Conservation (phyloP, 2,888 invertebrate genomes). For the Andrena flavipes region DNA sequence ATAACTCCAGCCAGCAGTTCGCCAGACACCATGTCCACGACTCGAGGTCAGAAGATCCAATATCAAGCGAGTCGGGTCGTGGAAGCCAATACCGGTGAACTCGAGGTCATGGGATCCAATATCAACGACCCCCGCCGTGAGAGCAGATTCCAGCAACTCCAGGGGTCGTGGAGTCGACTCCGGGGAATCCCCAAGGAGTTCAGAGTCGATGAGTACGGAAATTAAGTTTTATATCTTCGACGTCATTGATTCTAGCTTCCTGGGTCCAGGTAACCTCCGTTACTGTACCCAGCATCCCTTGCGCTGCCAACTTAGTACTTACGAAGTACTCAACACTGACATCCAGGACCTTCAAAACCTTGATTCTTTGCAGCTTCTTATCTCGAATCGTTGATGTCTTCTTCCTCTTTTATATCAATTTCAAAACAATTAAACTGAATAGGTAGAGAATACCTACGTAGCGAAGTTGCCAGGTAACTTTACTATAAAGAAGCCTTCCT, state of each 20-base stretch:
- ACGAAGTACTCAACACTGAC: background rate
- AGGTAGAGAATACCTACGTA: no score
- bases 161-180: background rate
- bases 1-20: conserved; percentile 21
- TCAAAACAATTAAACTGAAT: no score
- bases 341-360: background rate
- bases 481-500: no score
- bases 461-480: no score
- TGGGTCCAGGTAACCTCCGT: background rate
- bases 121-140: conserved; percentile 30
- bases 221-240: conserved; percentile 3
- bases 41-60: conserved; percentile 47
- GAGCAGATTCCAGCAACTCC: conserved; percentile 39
- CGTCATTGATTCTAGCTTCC: background rate
- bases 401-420: no score
- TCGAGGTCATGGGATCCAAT: conserved; percentile 48
- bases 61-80: conserved; percentile 38
- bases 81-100: conserved; percentile 41
- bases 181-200: background rate
- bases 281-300: background rate
- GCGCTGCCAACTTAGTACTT: background rate
- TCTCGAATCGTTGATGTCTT: no score
- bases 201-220: background rate
- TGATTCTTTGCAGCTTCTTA: no score
- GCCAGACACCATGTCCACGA: conserved; percentile 24